Evolutionary conservation across 2,797 vertebrate genomes (phyloP), one percentile per base, ranked within the genome.

Genomic region (Argyrosomus regius): DNA sequence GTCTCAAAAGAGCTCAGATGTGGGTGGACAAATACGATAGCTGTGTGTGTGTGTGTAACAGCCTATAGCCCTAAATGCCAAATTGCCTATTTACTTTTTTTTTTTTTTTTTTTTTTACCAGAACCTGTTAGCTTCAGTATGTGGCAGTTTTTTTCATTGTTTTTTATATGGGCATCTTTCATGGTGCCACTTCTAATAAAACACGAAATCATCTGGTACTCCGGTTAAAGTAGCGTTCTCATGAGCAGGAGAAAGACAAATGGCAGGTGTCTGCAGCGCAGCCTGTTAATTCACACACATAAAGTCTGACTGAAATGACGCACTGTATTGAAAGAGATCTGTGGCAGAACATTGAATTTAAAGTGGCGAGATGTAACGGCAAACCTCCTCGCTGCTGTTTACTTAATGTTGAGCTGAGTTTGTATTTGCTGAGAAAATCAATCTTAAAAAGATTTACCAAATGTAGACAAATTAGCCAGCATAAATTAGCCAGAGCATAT

Each of bases 401-500:
- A 86, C 72, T 87, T 87, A 88, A 87, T 75, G 83, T 63, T 76
- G 83, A 89, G 84, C 79, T 64, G 69, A 84, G 72, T 86, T 80
- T 87, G 81, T 88, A 75, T 85, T 91, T 80, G 86, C 89, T 24
- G 86, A 79, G 82, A 90, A 92, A 93, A 93, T 92, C 90, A 89
- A 90, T 93, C 87, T 86, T 84, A 88, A 91, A 87, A 84, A 88
- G 89, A 90, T 92, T 92, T 87, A 72, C 82, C 78, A 91, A 92
- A 90, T 91, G 88, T 85, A 92, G 88, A 93, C 86, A 91, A 92
- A 93, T 93, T 90, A 93, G 85, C 81, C 75, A 6, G 87, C 90
- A 85, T 90, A 89, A 94, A 93, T 93, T 91, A 90, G 87, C 83
- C 77, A 54, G 79, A 86, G 90, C 83, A 86, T 88, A 91, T 89